Evolutionary conservation across 2,113 vertebrate genomes (phyloP).

Genomic region (Dendrocopos noguchii): DNA sequence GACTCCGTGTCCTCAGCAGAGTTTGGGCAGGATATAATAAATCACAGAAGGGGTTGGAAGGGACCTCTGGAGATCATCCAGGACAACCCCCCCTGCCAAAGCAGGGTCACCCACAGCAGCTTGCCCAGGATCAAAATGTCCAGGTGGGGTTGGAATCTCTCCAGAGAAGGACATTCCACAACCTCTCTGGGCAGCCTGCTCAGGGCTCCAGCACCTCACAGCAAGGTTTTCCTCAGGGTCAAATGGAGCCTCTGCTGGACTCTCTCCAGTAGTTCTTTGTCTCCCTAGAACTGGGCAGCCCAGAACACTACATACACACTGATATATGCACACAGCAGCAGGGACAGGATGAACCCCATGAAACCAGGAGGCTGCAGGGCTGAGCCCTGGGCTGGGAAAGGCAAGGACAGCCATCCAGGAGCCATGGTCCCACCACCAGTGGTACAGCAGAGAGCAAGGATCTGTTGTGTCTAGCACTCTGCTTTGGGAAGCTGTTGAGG

Average conservation of each 20-base stretch:
- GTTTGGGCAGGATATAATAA: accelerated
- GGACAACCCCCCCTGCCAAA: too few species aligned
- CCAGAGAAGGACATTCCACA: too few species aligned
- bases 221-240: too few species aligned
- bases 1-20: neutral
- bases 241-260: too few species aligned
- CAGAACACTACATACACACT: accelerated
- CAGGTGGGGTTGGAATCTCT: too few species aligned
- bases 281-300: neutral
- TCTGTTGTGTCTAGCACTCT: accelerated
- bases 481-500: neutral
- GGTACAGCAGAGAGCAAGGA: neutral
- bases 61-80: too few species aligned
- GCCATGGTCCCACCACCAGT: accelerated
- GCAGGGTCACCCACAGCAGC: too few species aligned
- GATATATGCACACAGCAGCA: accelerated
- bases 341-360: accelerated
- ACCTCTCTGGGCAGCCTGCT: too few species aligned
- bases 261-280: too few species aligned
- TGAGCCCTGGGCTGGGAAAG: neutral
- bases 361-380: neutral
- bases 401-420: neutral
- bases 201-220: too few species aligned
- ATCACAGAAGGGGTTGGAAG: neutral
- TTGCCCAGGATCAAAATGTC: too few species aligned